Evolutionary conservation across 2,797 vertebrate species (phyloP), one percentile per base, ranked within the genome.

Genomic region (Myripristis murdjan): DNA sequence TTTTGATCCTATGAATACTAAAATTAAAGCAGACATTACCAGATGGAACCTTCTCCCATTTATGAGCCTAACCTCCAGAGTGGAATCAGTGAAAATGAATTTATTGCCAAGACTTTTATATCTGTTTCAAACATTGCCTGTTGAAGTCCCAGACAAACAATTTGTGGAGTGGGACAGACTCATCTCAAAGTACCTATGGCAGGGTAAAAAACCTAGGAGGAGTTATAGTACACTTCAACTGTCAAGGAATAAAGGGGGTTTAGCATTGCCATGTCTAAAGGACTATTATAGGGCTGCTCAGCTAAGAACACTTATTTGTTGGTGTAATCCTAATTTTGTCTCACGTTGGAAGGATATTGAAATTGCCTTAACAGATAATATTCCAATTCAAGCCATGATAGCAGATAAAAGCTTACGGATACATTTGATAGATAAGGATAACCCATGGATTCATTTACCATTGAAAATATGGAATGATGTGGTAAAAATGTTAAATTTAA

Each of bases 261-360:
- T 68, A 57, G 57, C 16, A 9, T 24, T 69, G 12, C 44, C 60
- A 1, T 12, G 48, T 20, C 4, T 65, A 11, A 55, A 33, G 8
- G 62, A 61, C 22, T 44, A 61, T 15, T 56, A 44, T 6, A 33
- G 33, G 43, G 49, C 41, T 5, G 60, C 66, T 5, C 26, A 59
- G 18, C 20, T 53, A 16, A 65, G 61, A 37, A 24, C 20, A 23
- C 47, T 65, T 6, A 48, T 65, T 3, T 39, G 33, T 6, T 57
- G 33, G 51, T 77, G 68, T 37, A 56, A 64, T 2, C 26, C 43
- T 20, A 14, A 2, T 7, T 71, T 61, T 15, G 16, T 37, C 7
- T 20, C 56, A 5, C 60, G 48, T 3, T 72, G 69, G 62, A 61
- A 76, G 61, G n/a, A 71, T n/a, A 71, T 64, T 20, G 46, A 76